A percentile compares a stretch with the other conserved stretches of the same genome.
Conservation (phyloP, 1,140 invertebrate genomes). For the Leucophenga varia region DNA sequence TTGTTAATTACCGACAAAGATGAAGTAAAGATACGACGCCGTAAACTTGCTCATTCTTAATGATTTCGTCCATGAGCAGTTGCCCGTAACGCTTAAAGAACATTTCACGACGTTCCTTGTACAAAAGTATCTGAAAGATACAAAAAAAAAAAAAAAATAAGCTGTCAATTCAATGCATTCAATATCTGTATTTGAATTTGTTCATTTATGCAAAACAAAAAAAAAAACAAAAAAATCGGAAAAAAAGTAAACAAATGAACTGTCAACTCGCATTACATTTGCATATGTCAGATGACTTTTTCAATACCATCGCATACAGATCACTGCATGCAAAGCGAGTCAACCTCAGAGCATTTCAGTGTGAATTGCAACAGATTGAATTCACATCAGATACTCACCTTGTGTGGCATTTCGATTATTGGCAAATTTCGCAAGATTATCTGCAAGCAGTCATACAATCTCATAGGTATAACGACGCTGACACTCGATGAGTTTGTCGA, state of each 20-base stretch:
- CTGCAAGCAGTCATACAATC: slow-evolving; percentile 66
- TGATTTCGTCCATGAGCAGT: slow-evolving; percentile 64
- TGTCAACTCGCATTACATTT: no score
- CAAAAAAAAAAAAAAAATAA: no score
- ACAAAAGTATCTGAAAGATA: slow-evolving; percentile 44
- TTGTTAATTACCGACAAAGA: slow-evolving; percentile 58
- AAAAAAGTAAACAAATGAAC: no score
- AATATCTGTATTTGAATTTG: no score
- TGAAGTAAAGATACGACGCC: slow-evolving; percentile 61
- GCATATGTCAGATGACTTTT: no score
- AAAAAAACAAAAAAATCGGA: no score
- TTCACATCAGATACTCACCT: slow-evolving; percentile 30
- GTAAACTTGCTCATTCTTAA: slow-evolving; percentile 56
- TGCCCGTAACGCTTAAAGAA: slow-evolving; percentile 66
- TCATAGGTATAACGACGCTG: slow-evolving; percentile 67
- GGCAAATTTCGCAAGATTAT: slow-evolving; percentile 67
- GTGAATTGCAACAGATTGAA: no score
- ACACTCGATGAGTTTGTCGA: slow-evolving; percentile 66
- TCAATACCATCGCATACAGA: no score
- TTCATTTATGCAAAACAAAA: no score
- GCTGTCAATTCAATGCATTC: no score
- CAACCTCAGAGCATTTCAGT: no score
- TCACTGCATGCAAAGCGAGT: no score
- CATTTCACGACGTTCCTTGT: slow-evolving; percentile 58
- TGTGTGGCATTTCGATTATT: slow-evolving; percentile 52